A percentile compares a stretch with the other conserved stretches of the same genome.
phyloP scores from a whole-genome alignment of 2,113 vertebrate genomes.

The Oxyura jamaicensis region DNA sequence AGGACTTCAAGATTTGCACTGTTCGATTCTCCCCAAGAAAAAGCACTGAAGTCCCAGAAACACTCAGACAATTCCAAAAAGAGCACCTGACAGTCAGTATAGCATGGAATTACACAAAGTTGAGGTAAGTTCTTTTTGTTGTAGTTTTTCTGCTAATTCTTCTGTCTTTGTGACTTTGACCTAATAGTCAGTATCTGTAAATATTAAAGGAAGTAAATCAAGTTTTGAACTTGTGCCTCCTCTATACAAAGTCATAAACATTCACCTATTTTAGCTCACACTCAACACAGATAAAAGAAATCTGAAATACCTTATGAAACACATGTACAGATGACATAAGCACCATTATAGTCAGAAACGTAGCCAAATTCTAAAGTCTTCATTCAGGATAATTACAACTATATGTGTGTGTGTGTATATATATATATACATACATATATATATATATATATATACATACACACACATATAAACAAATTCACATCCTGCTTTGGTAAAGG shows the following conservation, averaged over 20 bases:
- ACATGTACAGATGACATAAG: not conserved
- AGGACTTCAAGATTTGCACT: not conserved
- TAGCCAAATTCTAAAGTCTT: not conserved
- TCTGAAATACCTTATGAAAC: not conserved
- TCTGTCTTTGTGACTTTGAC: not conserved
- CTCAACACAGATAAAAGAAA: not conserved
- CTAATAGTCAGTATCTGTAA: not conserved
- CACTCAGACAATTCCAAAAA: not conserved
- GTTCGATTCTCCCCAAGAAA: not conserved
- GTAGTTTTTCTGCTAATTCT: not conserved
- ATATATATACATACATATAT: no score
- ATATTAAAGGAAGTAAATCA: not conserved
- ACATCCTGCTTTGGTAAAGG: not conserved
- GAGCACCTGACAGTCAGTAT: not conserved
- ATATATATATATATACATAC: no score
- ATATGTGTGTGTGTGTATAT: no score
- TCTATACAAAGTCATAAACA: not conserved
- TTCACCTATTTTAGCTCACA: not conserved
- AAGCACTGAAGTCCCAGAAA: not conserved
- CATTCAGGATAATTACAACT: not conserved
- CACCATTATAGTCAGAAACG: not conserved
- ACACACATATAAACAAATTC: not conserved
- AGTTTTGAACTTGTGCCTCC: not conserved
- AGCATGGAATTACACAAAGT: not conserved
- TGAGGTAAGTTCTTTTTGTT: not conserved